A percentile compares a stretch with the other conserved stretches of the same genome.
These are phyloP conservation scores for Falco naumanni DNA, from an alignment of 2,797 vertebrate species.

Conservation along the genomic window DNA sequence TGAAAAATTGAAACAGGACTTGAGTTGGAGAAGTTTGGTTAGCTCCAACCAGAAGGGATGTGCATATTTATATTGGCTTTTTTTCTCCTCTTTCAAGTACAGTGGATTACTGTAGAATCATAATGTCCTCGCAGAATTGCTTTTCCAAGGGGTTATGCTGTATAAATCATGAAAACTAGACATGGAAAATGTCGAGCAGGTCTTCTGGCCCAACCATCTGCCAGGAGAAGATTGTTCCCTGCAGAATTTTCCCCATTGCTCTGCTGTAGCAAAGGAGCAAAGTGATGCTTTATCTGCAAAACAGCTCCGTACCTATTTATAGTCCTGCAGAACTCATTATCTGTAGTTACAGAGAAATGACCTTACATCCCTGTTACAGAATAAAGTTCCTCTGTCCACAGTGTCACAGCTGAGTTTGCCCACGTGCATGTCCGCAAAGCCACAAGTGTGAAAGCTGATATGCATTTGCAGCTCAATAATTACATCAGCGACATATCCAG, in stretches of 20 bases:
- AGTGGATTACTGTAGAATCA: neutral
- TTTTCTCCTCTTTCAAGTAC: neutral
- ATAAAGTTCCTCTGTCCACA: neutral
- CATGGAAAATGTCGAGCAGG: conserved; percentile 8
- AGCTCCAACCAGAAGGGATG: neutral
- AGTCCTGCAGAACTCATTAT: conserved; percentile 38
- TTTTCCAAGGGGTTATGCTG: conserved; percentile 13
- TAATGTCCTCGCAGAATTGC: conserved; percentile 22
- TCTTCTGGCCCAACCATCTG: conserved; percentile 37
- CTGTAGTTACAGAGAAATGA: neutral
- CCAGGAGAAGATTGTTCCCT: conserved; percentile 53
- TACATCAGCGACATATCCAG: neutral
- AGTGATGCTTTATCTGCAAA: conserved; percentile 42
- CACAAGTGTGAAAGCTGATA: neutral
- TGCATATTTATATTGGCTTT: neutral
- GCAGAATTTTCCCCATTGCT: conserved; percentile 28
- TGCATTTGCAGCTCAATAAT: neutral
- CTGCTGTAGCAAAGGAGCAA: neutral
- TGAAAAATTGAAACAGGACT: neutral
- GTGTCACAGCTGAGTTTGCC: neutral
- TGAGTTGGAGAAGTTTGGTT: neutral
- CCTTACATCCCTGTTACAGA: neutral
- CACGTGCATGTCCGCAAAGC: neutral
- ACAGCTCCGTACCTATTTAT: neutral
- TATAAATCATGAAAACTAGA: conserved; percentile 60